phyloP scores from a whole-genome alignment of 2,113 vertebrate genomes.

The Reinhardtius hippoglossoides region DNA sequence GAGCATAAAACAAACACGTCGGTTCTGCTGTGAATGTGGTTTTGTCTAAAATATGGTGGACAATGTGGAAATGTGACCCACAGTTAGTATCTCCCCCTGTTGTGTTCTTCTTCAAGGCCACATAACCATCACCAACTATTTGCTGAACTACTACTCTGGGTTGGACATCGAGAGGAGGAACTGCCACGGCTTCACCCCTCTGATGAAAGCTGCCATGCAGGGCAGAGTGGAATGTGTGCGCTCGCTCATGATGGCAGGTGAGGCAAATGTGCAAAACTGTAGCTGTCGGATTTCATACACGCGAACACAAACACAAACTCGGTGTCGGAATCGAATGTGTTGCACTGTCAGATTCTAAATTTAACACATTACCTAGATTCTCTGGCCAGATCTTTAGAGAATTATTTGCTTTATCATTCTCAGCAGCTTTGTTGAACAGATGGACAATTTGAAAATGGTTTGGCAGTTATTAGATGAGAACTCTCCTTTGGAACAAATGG shows the following conservation, averaged over 20 bases:
- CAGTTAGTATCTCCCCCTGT: not conserved
- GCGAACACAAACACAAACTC: too few relatives aligned
- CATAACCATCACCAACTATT: conserved; percentile 92
- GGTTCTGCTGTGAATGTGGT: not conserved
- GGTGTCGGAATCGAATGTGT: too few relatives aligned
- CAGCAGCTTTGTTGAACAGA: not conserved
- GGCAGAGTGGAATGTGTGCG: conserved; percentile 91
- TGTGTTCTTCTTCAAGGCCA: conserved; percentile 84
- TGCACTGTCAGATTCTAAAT: too few relatives aligned
- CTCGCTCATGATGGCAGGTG: conserved; percentile 94
- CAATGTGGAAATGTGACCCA: not conserved
- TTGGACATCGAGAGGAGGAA: conserved; percentile 94
- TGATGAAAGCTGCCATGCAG: conserved; percentile 98
- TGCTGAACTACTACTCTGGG: conserved; percentile 93
- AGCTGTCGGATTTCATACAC: not conserved
- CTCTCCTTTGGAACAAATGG: too few relatives aligned
- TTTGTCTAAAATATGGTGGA: conserved; percentile 8
- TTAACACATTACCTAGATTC: too few relatives aligned
- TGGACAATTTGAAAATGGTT: not conserved
- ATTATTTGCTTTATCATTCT: too few relatives aligned
- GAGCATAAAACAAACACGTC: conserved; percentile 1
- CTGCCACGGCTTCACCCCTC: conserved; percentile 91
- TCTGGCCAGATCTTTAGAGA: too few relatives aligned
- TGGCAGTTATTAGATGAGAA: not conserved
- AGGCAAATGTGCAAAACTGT: not conserved